Conservation (phyloP, 2,797 vertebrate species). For the Myiotriccus ornatus region DNA sequence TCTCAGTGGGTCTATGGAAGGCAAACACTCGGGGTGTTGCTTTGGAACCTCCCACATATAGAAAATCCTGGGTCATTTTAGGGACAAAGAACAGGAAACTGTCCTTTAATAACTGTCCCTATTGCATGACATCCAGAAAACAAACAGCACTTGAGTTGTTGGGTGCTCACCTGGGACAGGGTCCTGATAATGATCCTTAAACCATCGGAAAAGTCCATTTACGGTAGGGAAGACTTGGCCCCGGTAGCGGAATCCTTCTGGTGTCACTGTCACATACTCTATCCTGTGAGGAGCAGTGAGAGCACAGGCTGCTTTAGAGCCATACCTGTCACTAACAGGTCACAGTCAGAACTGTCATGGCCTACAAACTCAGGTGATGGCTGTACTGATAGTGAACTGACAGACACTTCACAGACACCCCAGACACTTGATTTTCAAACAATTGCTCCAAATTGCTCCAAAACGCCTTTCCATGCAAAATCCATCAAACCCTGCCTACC, state of each 20-base stretch:
- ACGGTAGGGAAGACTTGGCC: constrained; percentile 94
- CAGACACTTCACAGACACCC: neutral
- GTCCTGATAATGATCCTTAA: constrained; percentile 99
- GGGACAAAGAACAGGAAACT: neutral
- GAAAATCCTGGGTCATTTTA: neutral
- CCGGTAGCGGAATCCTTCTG: constrained; percentile 96
- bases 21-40: neutral
- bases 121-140: neutral
- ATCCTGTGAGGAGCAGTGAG: constrained; percentile 74
- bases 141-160: neutral
- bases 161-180: constrained; percentile 88
- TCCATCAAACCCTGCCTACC: neutral
- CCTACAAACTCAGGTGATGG: neutral
- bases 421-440: neutral
- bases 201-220: constrained; percentile 97
- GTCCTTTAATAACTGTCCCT: neutral
- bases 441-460: neutral
- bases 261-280: constrained; percentile 96
- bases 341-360: neutral
- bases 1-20: neutral
- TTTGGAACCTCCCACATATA: neutral
- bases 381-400: neutral
- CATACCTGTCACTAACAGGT: neutral
- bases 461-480: neutral
- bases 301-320: neutral